These are phyloP conservation scores for Xerus inauris DNA, from an alignment of 2,113 vertebrate species.

Conservation along the genomic window DNA sequence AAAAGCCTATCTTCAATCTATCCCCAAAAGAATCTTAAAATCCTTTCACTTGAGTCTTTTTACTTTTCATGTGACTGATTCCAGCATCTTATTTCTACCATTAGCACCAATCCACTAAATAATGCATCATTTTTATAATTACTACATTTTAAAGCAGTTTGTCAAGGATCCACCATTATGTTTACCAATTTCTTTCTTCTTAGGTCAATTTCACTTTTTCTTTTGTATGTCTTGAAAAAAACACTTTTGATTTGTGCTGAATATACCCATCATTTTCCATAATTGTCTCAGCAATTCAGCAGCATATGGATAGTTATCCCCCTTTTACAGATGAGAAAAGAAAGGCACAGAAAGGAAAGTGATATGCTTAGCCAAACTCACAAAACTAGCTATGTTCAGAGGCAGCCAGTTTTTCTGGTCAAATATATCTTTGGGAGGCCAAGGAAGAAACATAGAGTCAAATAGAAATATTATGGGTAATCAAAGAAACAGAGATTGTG, in stretches of 20 bases:
- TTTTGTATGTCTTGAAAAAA: not conserved
- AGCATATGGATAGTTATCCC: not conserved
- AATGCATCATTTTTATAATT: not conserved
- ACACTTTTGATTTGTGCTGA: not conserved
- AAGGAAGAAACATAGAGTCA: not conserved
- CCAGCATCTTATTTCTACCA: not conserved
- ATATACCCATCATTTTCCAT: not conserved
- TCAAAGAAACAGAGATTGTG: not conserved
- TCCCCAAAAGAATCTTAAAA: not conserved
- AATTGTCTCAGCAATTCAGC: not conserved
- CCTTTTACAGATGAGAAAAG: conserved; percentile 22
- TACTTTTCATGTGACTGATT: not conserved
- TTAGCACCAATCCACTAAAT: not conserved
- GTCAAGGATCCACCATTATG: not conserved
- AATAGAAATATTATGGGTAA: conserved; percentile 25
- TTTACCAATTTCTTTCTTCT: not conserved
- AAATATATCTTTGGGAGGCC: not conserved
- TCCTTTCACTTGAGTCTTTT: not conserved
- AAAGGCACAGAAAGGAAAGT: not conserved
- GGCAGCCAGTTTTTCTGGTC: not conserved
- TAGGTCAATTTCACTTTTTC: conserved; percentile 1
- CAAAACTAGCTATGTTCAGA: not conserved
- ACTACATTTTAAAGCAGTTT: conserved; percentile 25
- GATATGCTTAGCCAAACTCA: not conserved
- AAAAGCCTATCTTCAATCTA: not conserved